Conservation (phyloP, 2,113 vertebrate genomes). For the Sterrhoptilus dennistouni region DNA sequence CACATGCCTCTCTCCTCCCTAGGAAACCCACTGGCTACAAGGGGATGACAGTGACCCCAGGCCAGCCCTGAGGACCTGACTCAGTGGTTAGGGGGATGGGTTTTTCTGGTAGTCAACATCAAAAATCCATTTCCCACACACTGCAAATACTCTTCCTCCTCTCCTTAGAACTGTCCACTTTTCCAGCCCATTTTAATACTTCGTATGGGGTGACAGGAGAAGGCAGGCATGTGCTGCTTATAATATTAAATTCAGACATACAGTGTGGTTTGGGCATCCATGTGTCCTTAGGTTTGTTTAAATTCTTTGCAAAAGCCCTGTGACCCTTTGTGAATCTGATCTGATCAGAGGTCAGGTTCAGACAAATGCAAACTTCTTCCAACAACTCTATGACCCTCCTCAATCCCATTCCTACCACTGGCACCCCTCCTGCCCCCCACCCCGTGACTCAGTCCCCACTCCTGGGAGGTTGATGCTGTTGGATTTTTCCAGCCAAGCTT, state of each 20-base stretch:
- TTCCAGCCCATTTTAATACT: neutral
- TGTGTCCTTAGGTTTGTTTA: neutral
- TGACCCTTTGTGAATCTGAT: neutral
- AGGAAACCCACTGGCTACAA: neutral
- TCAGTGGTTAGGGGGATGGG: neutral
- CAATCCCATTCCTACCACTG: neutral
- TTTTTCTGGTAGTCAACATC: neutral
- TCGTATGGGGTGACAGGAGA: accelerated
- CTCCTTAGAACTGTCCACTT: neutral
- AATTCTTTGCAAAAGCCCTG: neutral
- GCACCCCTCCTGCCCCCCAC: neutral
- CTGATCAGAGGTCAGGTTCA: neutral
- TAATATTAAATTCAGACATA: neutral
- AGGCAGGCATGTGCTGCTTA: neutral
- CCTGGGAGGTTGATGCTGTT: neutral
- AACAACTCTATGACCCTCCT: neutral
- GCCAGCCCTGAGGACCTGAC: neutral
- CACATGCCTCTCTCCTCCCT: neutral
- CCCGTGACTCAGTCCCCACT: neutral
- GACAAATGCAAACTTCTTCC: neutral
- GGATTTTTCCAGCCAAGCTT: constrained; percentile 45
- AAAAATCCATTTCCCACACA: neutral
- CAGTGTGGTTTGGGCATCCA: accelerated
- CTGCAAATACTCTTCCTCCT: neutral
- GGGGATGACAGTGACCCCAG: neutral